Conservation (phyloP, 1,140 invertebrate species). For the Scaptomyza pallida region DNA sequence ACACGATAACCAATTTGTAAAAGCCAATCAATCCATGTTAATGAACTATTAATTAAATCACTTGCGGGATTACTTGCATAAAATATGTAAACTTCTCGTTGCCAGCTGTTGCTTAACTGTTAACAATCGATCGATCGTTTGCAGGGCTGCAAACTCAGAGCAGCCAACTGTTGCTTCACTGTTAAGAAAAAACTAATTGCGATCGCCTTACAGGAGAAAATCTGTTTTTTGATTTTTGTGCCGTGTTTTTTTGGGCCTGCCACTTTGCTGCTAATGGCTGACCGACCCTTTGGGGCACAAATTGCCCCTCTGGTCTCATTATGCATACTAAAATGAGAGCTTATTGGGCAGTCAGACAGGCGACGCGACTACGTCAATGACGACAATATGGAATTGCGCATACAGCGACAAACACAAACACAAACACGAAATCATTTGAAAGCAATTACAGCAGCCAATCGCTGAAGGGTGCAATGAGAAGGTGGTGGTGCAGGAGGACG, state of each 20-base stretch:
- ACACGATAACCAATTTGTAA: not conserved
- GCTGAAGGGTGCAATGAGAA: not conserved
- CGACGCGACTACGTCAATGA: conserved; percentile 35
- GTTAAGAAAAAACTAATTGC: too few relatives aligned
- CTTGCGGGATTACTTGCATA: not conserved
- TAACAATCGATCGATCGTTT: not conserved
- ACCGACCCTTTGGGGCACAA: conserved; percentile 40
- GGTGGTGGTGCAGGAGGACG: not conserved
- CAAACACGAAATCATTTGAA: conserved; percentile 82
- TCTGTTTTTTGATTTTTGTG: not conserved
- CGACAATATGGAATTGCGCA: conserved; percentile 76
- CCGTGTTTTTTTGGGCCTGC: conserved; percentile 4
- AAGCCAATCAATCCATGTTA: not conserved
- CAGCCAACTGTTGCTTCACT: not conserved
- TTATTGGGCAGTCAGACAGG: conserved; percentile 57
- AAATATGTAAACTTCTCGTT: not conserved
- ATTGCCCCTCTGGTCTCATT: conserved; percentile 72
- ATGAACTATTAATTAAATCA: not conserved
- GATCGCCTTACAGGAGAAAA: not conserved
- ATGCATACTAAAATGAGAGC: conserved; percentile 73
- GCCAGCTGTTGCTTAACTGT: not conserved
- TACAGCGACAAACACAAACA: too few relatives aligned
- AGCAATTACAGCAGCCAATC: conserved; percentile 67
- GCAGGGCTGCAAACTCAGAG: not conserved
- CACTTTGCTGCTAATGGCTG: conserved; percentile 67